Evolutionary conservation across 2,888 invertebrate species (phyloP).

Genomic region (Heliconius ethilla): DNA sequence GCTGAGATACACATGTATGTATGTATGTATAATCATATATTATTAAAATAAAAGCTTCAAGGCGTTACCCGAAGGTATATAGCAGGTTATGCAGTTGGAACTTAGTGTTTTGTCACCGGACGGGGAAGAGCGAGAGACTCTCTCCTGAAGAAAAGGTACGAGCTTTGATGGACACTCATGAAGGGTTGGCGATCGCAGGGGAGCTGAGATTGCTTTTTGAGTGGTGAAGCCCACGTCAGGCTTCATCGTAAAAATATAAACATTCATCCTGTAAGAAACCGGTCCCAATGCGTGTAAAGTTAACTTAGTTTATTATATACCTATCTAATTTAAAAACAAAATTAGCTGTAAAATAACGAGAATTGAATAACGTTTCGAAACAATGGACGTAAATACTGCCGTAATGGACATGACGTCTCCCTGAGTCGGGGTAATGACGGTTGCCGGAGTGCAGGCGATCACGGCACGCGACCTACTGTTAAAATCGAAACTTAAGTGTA

Average conservation of each 20-base stretch:
- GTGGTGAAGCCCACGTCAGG: not conserved
- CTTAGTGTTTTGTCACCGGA: no score
- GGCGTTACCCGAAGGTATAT: not conserved
- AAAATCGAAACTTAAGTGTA: not conserved
- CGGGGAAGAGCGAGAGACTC: no score
- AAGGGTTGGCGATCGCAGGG: no score
- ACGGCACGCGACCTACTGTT: conserved; percentile 21
- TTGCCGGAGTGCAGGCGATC: conserved; percentile 9
- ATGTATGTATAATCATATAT: not conserved
- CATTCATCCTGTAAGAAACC: no score
- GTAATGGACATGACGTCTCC: conserved; percentile 20
- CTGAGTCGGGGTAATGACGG: conserved; percentile 9
- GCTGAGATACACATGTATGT: not conserved
- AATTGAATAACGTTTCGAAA: conserved; percentile 23
- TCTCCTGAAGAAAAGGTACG: no score
- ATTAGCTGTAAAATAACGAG: conserved; percentile 12
- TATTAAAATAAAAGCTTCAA: no score
- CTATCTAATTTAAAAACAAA: not conserved
- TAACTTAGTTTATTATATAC: not conserved
- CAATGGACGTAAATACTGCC: conserved; percentile 10
- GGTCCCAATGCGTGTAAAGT: not conserved
- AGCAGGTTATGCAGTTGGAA: not conserved
- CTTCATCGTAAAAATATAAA: not conserved
- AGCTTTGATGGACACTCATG: no score
- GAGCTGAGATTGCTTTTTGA: not conserved